A percentile compares a stretch with the other conserved stretches of the same genome.
Evolutionary conservation across 2,888 invertebrate species (phyloP).

Genomic region (Sphaerophoria taeniata): DNA sequence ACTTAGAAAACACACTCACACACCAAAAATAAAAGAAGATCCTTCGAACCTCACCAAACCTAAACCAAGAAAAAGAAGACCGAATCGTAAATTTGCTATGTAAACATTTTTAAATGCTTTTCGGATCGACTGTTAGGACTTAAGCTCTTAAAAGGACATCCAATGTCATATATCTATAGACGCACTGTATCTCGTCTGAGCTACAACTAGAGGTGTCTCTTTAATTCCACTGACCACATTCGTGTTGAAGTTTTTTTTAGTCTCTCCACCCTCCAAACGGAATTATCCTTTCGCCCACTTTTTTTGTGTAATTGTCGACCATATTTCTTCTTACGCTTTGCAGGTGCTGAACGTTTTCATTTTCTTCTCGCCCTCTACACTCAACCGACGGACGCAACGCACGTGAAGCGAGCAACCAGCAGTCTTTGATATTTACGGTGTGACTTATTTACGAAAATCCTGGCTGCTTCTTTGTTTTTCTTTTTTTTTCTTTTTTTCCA

Average conservation of each 20-base stretch:
- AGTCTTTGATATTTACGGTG: slow-evolving; percentile 8
- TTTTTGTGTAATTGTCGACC: slow-evolving; percentile 69
- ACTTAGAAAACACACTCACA: slow-evolving; percentile 59
- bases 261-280: slow-evolving; percentile 9
- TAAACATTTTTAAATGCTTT: slow-evolving; percentile 71
- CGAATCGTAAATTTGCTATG: slow-evolving; percentile 62
- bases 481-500: slow-evolving; percentile 32
- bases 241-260: slow-evolving; percentile 9
- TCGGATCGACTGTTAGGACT: slow-evolving; percentile 71
- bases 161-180: slow-evolving; percentile 13
- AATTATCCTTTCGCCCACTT: slow-evolving; percentile 42
- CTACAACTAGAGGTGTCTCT: slow-evolving; percentile 42
- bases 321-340: slow-evolving; percentile 73
- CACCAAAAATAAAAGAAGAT: slow-evolving; percentile 27
- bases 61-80: slow-evolving; percentile 6
- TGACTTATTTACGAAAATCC: slow-evolving; percentile 61
- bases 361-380: not conserved
- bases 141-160: slow-evolving; percentile 66
- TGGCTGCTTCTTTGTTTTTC: too few species aligned
- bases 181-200: slow-evolving; percentile 26
- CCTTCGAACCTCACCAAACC: slow-evolving; percentile 27
- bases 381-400: not conserved
- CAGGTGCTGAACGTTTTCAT: slow-evolving; percentile 70
- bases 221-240: slow-evolving; percentile 70
- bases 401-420: too few species aligned